A percentile compares a stretch with the other conserved stretches of the same genome.
Evolutionary conservation across 1,140 invertebrate species (phyloP).

Genomic region (Drosophila ficusphila): DNA sequence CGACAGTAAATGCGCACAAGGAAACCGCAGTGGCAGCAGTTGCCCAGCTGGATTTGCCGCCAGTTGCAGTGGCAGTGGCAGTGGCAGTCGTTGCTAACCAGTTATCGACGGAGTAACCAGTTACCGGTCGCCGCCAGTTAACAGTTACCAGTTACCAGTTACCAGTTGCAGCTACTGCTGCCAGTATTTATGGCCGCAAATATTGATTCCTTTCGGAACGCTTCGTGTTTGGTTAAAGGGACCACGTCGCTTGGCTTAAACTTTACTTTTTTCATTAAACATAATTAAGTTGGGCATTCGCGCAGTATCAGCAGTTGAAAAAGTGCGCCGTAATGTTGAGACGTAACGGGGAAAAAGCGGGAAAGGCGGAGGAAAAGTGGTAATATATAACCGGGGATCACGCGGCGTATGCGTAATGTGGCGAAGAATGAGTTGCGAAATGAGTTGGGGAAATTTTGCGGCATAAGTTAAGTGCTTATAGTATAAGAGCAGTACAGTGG

Average conservation of each 20-base stretch:
- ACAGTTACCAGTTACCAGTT: not conserved
- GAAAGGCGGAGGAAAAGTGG: not conserved
- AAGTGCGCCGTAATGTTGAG: slow-evolving; percentile 30
- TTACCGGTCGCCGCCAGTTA: not conserved
- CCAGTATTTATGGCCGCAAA: slow-evolving; percentile 45
- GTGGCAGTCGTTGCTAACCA: not conserved
- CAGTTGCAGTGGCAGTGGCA: not conserved
- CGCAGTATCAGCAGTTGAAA: slow-evolving; percentile 37
- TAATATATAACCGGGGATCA: slow-evolving; percentile 6
- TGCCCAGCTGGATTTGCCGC: slow-evolving; percentile 8
- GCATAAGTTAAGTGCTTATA: slow-evolving; percentile 9
- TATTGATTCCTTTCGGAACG: slow-evolving; percentile 40
- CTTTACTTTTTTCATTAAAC: slow-evolving; percentile 36
- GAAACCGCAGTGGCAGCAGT: slow-evolving; percentile 25
- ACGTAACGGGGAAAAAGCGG: not conserved
- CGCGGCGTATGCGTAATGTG: slow-evolving; percentile 40
- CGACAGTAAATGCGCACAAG: slow-evolving; percentile 21
- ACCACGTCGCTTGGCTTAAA: not conserved
- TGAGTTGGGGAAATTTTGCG: slow-evolving; percentile 17
- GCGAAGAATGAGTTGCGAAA: slow-evolving; percentile 28
- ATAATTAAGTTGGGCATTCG: slow-evolving; percentile 43
- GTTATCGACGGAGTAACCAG: too few species aligned
- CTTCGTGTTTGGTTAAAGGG: slow-evolving; percentile 23
- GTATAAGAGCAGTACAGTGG: not conserved
- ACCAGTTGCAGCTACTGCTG: too few species aligned